phyloP scores from a whole-genome alignment of 2,113 vertebrate species.

The Butastur rufipennis region DNA sequence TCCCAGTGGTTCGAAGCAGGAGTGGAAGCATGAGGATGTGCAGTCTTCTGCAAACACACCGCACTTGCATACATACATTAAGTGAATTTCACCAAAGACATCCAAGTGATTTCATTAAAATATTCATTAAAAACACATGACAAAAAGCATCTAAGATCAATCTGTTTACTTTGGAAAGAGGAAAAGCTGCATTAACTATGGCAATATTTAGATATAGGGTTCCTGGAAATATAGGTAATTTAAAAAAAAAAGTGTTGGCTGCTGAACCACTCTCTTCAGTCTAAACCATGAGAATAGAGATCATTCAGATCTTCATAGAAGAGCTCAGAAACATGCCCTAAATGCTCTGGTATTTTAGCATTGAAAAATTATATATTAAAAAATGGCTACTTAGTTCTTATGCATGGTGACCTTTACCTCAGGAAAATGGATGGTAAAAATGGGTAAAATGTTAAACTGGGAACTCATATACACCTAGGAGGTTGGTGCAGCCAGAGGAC shows the following conservation, averaged over 20 bases:
- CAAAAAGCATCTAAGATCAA: neutral
- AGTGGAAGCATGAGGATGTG: neutral
- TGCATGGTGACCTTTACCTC: neutral
- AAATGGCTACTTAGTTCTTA: neutral
- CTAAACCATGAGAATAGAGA: neutral
- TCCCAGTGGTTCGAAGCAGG: neutral
- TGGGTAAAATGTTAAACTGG: neutral
- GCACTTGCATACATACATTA: fast-evolving
- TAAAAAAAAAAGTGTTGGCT: neutral
- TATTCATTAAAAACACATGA: neutral
- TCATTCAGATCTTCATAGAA: neutral
- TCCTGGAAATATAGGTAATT: neutral
- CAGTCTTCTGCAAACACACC: neutral
- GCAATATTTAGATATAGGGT: neutral
- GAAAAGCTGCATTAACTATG: neutral
- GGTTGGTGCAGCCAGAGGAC: neutral
- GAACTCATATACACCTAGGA: neutral
- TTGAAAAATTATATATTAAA: neutral
- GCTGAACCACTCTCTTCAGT: neutral
- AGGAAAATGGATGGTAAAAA: neutral
- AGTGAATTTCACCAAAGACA: neutral
- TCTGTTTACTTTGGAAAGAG: neutral
- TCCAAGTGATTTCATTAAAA: neutral
- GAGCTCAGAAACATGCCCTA: neutral
- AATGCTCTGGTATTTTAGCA: neutral